phyloP scores from a whole-genome alignment of 2,888 invertebrate species.

The Drosophila limbata region DNA sequence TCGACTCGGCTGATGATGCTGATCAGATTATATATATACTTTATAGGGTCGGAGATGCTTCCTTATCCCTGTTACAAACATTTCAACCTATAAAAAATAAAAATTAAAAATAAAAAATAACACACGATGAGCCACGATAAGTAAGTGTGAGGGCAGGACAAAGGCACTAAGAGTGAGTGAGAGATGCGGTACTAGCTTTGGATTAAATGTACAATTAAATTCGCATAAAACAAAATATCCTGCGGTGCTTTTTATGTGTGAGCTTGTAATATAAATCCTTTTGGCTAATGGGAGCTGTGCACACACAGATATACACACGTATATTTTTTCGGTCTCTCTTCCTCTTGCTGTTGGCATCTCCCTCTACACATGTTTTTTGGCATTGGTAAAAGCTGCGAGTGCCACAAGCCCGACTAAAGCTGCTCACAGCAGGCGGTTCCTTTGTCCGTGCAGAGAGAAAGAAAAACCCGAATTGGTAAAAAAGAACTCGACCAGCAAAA shows the following conservation, averaged over 20 bases:
- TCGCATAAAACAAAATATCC: slow-evolving; percentile 82
- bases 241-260: slow-evolving; percentile 74
- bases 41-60: too few species aligned
- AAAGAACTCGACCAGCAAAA: slow-evolving; percentile 50
- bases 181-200: slow-evolving; percentile 41
- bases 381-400: slow-evolving; percentile 64
- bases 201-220: slow-evolving; percentile 82
- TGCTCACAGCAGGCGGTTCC: slow-evolving; percentile 69
- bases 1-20: too few species aligned
- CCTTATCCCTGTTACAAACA: too few species aligned
- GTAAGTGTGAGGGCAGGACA: background rate
- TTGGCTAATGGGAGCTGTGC: slow-evolving; percentile 70
- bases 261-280: slow-evolving; percentile 77
- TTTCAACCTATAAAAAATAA: too few species aligned
- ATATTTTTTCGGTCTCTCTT: slow-evolving; percentile 1
- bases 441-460: slow-evolving; percentile 29
- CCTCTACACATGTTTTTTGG: slow-evolving; percentile 50
- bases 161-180: background rate
- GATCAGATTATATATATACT: too few species aligned
- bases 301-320: slow-evolving; percentile 29
- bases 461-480: slow-evolving; percentile 23
- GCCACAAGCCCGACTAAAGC: slow-evolving; percentile 52
- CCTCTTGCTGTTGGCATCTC: slow-evolving; percentile 6
- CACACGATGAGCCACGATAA: slow-evolving; percentile 24
- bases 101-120: slow-evolving; percentile 59